These are phyloP conservation scores for Psophia crepitans DNA, from an alignment of 2,113 vertebrate species.

Conservation along the genomic window DNA sequence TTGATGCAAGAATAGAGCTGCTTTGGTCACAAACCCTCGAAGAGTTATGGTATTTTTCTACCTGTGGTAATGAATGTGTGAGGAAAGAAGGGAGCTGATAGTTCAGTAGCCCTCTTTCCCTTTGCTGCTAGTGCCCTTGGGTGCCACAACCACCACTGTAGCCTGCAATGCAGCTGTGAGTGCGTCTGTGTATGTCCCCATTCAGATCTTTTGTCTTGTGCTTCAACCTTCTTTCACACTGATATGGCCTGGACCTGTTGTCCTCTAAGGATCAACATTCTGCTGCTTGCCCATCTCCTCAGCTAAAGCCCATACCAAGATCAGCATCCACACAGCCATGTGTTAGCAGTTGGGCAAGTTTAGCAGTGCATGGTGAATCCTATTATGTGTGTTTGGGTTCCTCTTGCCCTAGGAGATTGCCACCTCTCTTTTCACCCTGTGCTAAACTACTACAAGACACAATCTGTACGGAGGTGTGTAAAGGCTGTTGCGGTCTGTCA, in stretches of 20 bases:
- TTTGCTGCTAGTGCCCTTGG: not conserved
- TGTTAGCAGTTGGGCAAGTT: not conserved
- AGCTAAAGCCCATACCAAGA: not conserved
- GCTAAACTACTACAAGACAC: not conserved
- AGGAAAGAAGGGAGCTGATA: not conserved
- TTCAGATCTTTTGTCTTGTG: not conserved
- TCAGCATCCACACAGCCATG: not conserved
- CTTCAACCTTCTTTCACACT: not conserved
- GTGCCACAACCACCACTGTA: not conserved
- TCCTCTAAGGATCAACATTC: not conserved
- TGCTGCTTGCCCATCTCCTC: not conserved
- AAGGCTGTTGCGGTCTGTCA: not conserved
- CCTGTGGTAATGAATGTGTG: not conserved
- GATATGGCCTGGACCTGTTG: rapidly evolving
- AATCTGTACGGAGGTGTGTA: not conserved
- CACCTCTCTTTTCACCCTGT: not conserved
- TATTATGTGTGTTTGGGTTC: not conserved
- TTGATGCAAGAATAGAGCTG: not conserved
- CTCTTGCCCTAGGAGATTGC: not conserved
- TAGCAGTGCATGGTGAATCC: not conserved
- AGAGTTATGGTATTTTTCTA: not conserved
- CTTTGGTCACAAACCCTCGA: not conserved
- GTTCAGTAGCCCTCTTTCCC: not conserved
- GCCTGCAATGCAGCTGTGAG: not conserved
- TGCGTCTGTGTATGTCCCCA: not conserved